A percentile compares a stretch with the other conserved stretches of the same genome.
Evolutionary conservation across 2,888 invertebrate species (phyloP).

Genomic region (Drosophila meridiana): DNA sequence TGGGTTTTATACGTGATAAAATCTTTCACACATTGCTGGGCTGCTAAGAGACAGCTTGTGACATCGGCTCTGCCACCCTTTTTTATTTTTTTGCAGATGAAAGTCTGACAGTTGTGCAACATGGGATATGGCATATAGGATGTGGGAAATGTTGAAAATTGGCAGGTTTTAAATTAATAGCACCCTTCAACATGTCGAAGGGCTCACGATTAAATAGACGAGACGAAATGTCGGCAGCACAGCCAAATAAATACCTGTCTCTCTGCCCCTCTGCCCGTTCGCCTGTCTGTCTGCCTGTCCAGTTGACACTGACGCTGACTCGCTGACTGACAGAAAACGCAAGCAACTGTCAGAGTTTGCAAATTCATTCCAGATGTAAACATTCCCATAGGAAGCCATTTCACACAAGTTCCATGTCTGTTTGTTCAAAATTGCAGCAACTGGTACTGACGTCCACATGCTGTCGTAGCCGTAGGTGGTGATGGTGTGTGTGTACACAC

Average conservation of each 20-base stretch:
- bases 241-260: slow-evolving; percentile 54
- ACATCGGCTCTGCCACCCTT: slow-evolving; percentile 22
- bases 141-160: slow-evolving; percentile 44
- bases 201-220: slow-evolving; percentile 61
- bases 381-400: slow-evolving; percentile 75
- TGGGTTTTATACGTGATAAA: slow-evolving; percentile 66
- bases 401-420: slow-evolving; percentile 73
- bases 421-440: slow-evolving; percentile 70
- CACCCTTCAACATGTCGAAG: slow-evolving; percentile 64
- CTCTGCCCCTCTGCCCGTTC: slow-evolving; percentile 12
- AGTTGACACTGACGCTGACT: slow-evolving; percentile 69
- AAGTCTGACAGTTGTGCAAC: slow-evolving; percentile 21
- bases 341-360: slow-evolving; percentile 74
- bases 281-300: slow-evolving; percentile 26
- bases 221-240: slow-evolving; percentile 47
- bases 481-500: background rate
- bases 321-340: slow-evolving; percentile 73
- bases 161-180: slow-evolving; percentile 70
- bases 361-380: slow-evolving; percentile 78
- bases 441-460: slow-evolving; percentile 61
- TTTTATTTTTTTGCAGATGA: slow-evolving; percentile 20
- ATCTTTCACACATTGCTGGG: slow-evolving; percentile 48
- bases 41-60: slow-evolving; percentile 31
- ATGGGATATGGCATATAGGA: slow-evolving; percentile 7
- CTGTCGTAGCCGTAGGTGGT: background rate